A percentile compares a stretch with the other conserved stretches of the same genome.
Conservation (phyloP, 2,113 vertebrate genomes). For the Lota lota region DNA sequence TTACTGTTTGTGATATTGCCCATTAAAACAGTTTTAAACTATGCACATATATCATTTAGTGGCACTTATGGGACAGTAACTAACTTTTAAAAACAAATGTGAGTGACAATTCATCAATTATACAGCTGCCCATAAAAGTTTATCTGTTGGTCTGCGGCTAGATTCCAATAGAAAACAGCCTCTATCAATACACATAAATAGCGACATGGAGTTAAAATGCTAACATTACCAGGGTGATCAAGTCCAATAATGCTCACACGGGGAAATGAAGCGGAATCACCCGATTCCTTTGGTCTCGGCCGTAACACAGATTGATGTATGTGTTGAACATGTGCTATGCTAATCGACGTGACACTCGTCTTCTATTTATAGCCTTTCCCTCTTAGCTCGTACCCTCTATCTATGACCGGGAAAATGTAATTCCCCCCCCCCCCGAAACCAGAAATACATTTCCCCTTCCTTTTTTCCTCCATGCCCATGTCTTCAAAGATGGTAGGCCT, state of each 20-base stretch:
- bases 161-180: too few relatives aligned
- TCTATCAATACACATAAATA: too few relatives aligned
- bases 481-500: too few relatives aligned
- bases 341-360: not conserved
- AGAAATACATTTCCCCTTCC: too few relatives aligned
- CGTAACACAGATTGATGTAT: not conserved
- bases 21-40: not conserved
- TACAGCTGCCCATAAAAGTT: too few relatives aligned
- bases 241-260: not conserved
- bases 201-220: not conserved
- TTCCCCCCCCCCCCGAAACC: too few relatives aligned
- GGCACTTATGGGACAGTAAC: not conserved
- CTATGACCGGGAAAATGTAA: too few relatives aligned
- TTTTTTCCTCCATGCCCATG: too few relatives aligned
- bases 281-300: not conserved
- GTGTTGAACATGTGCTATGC: not conserved
- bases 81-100: not conserved
- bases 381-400: too few relatives aligned
- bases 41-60: not conserved
- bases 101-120: too few relatives aligned
- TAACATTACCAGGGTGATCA: not conserved
- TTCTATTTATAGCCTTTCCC: too few relatives aligned
- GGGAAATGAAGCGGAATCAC: not conserved
- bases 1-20: not conserved
- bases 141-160: too few relatives aligned